Evolutionary conservation across 1,140 invertebrate genomes (phyloP).

Genomic region (Drosophila azteca): DNA sequence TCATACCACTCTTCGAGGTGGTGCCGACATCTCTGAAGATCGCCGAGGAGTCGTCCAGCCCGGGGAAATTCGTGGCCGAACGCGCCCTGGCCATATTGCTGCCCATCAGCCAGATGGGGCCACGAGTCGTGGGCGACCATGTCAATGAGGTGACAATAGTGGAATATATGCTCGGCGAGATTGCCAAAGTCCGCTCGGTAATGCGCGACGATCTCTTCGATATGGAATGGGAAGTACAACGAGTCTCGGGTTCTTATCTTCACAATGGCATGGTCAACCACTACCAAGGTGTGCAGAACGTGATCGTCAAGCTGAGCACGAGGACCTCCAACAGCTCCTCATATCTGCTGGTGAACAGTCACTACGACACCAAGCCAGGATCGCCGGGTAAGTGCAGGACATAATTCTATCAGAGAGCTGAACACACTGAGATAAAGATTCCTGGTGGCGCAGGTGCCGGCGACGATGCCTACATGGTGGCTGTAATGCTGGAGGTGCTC

Average conservation of each 20-base stretch:
- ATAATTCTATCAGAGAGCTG: too few species aligned
- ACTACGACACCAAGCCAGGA: slow-evolving; percentile 94
- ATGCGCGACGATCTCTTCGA: slow-evolving; percentile 62
- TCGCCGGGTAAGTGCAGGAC: slow-evolving; percentile 85
- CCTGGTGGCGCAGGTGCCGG: slow-evolving; percentile 84
- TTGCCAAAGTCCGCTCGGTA: slow-evolving; percentile 44
- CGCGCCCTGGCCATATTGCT: slow-evolving; percentile 84
- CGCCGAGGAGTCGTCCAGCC: slow-evolving; percentile 49
- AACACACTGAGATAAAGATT: too few species aligned
- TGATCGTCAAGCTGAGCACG: slow-evolving; percentile 89
- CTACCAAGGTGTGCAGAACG: slow-evolving; percentile 89
- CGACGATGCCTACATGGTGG: slow-evolving; percentile 94
- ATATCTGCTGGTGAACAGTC: slow-evolving; percentile 94
- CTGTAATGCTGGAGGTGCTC: slow-evolving; percentile 94
- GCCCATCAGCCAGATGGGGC: slow-evolving; percentile 88
- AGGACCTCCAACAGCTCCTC: slow-evolving; percentile 63
- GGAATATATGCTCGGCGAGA: slow-evolving; percentile 84
- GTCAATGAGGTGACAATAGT: slow-evolving; percentile 88
- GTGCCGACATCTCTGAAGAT: slow-evolving; percentile 51
- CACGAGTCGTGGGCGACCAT: slow-evolving; percentile 87
- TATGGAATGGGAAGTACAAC: slow-evolving; percentile 79
- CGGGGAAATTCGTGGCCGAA: slow-evolving; percentile 69
- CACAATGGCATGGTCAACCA: slow-evolving; percentile 89
- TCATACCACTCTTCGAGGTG: slow-evolving; percentile 58
- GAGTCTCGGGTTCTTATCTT: slow-evolving; percentile 89